phyloP scores from a whole-genome alignment of 2,113 vertebrate genomes.

The Colius striatus region DNA sequence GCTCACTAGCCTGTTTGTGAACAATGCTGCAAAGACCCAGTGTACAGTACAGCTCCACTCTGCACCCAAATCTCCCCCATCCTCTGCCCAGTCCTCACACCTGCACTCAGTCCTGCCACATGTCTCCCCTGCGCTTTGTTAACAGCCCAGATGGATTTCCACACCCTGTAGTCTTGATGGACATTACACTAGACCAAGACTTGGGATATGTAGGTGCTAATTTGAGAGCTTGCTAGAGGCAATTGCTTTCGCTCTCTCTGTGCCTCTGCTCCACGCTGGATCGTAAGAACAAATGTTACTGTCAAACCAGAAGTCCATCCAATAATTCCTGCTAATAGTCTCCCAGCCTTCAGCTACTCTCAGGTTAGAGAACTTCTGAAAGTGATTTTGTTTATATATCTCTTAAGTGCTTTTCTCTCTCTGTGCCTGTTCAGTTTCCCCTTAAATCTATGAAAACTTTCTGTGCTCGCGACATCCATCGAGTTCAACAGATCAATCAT shows the following conservation, averaged over 20 bases:
- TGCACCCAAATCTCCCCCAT: neutral
- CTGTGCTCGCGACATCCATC: neutral
- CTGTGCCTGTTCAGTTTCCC: neutral
- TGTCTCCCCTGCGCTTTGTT: fast-evolving
- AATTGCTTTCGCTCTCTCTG: conserved; percentile 27
- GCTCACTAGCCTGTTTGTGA: neutral
- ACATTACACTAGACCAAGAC: neutral
- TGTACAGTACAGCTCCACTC: neutral
- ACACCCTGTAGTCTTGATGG: neutral
- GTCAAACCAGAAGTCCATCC: conserved; percentile 43
- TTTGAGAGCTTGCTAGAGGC: conserved; percentile 44
- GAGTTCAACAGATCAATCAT: neutral
- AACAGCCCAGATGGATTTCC: neutral
- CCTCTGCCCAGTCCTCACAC: neutral
- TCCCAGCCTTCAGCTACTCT: conserved; percentile 43
- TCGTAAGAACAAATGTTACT: conserved; percentile 46
- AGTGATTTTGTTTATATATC: conserved; percentile 43
- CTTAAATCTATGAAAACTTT: neutral
- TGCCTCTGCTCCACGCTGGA: conserved; percentile 11
- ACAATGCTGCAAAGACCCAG: neutral
- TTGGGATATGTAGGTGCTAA: conserved; percentile 27
- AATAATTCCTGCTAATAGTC: conserved; percentile 59
- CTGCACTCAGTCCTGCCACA: neutral
- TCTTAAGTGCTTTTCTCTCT: neutral
- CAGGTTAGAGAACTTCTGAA: conserved; percentile 30